Conservation (phyloP, 2,113 vertebrate genomes). For the Eulacestoma nigropectus region DNA sequence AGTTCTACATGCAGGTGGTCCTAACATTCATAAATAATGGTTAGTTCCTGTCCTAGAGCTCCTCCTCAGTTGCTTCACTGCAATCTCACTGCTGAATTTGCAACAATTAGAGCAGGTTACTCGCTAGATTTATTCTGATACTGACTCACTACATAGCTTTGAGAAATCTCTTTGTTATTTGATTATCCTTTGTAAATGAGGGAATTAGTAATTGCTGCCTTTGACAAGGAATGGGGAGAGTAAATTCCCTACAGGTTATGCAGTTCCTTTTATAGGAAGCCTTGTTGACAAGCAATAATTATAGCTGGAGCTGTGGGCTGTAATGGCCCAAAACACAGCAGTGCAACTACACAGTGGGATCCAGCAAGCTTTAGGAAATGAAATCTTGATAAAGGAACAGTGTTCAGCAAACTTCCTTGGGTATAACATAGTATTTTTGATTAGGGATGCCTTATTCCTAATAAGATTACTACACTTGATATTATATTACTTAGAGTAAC, state of each 20-base stretch:
- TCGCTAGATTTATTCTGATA: neutral
- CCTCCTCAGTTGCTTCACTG: neutral
- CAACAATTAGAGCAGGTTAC: neutral
- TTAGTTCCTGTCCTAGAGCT: neutral
- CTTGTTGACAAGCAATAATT: conserved; percentile 26
- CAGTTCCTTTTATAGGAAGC: conserved; percentile 2
- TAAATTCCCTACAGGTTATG: conserved; percentile 24
- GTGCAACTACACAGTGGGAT: neutral
- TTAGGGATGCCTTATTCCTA: neutral
- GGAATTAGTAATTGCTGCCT: conserved; percentile 38
- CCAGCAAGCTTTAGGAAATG: neutral
- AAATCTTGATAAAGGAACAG: neutral
- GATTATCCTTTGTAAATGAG: conserved; percentile 36
- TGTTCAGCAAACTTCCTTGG: neutral
- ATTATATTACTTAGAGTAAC: neutral
- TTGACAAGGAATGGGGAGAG: conserved; percentile 2
- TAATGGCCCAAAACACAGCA: neutral
- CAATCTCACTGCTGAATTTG: neutral
- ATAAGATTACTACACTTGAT: neutral
- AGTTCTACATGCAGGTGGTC: neutral
- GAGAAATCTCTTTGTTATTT: conserved; percentile 16
- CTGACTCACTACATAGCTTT: neutral
- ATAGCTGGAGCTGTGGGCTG: neutral
- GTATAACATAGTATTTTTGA: neutral
- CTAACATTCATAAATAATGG: neutral